Base-by-base conservation (phyloP, 2,888 invertebrate species). In the Caenorhabditis becei region DNA sequence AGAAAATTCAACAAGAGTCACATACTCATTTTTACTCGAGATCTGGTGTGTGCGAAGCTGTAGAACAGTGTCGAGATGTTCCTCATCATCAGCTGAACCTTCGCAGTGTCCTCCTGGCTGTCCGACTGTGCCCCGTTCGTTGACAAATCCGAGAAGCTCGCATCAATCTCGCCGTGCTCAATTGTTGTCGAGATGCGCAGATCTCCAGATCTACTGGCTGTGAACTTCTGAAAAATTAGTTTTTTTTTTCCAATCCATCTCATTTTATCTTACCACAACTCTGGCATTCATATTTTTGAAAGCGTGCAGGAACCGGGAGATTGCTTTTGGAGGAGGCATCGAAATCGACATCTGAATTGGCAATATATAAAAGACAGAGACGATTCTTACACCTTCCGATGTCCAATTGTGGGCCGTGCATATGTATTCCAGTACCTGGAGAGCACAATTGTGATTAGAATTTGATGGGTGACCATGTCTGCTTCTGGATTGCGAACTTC, bases 11-110 rank as follows among this genome's bases (percentile, higher is more conserved):
- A 10, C 20, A 47, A 3, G 32, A 26, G 23, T 49, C 49, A 47
- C 69, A 37, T 10, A 80, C 80, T 80, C 75, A 80, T 75, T 66
- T 80, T 80, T n/a, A 74, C 75, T n/a, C 70, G 62, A 23, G 75
- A 51, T 26, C 59, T 51, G 5, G 69, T 75, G 49, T 70, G 49
- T 18, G 70, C 41, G 23, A 80, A 80, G 28, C 70, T 75, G 32
- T 75, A 71, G 24, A 80, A 75, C 37, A 80, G 26, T 41, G 80
- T 54, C 7, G 65, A 54, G 47, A 80, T 80, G 41, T 70, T 65
- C 18, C 66, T 41, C 18, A 80, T 74, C 75, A 75, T 75, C 11
- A 80, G 20, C 51, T 75, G 70, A 20, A 80, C 80, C 14, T 53
- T 70, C 18, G 80, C 63, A 14, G 70, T 65, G 20, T 80, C 80